These are phyloP conservation scores for Drosophila kanekoi DNA, from an alignment of 2,888 invertebrate species.

Conservation along the genomic window DNA sequence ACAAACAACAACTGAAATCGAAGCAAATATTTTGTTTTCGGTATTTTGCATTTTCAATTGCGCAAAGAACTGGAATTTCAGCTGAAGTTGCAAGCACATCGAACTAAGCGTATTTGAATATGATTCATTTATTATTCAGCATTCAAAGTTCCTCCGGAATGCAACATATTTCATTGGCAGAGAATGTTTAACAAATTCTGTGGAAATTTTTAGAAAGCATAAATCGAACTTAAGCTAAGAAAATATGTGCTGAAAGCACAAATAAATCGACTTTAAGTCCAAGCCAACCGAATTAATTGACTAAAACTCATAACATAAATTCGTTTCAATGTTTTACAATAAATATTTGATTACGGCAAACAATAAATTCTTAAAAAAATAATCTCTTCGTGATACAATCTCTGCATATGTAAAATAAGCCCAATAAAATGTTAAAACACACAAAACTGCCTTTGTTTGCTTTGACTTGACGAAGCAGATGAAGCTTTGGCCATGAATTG, in stretches of 20 bases:
- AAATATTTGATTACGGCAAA: not conserved
- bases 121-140: constrained; percentile 6
- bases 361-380: no score
- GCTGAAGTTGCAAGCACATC: not conserved
- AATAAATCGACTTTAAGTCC: no score
- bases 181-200: not conserved
- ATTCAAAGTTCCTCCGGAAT: not conserved
- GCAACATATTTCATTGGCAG: not conserved
- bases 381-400: not conserved
- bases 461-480: not conserved
- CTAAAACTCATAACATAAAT: no score
- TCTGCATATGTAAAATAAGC: not conserved
- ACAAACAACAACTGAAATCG: constrained; percentile 1
- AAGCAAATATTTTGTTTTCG: constrained; percentile 4
- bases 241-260: not conserved
- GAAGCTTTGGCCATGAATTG: no score
- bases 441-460: constrained; percentile 1
- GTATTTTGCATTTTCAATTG: constrained; percentile 17
- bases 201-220: not conserved
- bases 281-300: no score
- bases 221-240: not conserved
- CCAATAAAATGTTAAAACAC: not conserved
- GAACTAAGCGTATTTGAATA: not conserved
- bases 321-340: no score
- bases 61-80: not conserved